Evolutionary conservation across 2,113 vertebrate genomes (phyloP), one percentile per base, ranked within the genome.

Genomic region (Enhydra lutris): DNA sequence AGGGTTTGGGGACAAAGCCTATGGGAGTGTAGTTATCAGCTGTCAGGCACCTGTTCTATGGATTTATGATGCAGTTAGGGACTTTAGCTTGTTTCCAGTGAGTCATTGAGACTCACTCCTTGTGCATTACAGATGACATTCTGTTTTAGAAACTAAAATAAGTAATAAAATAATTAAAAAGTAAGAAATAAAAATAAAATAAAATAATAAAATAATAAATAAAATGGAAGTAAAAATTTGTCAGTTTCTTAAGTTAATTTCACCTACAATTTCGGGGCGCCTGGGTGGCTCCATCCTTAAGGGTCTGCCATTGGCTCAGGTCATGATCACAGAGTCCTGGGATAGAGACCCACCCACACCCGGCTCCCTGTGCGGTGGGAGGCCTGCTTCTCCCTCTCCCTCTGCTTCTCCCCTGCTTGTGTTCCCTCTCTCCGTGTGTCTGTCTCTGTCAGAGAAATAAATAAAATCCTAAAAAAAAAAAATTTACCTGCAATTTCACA

Each of bases 41-140:
- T 98, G 92, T 89, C 93, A 31, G 50, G 74, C 97, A 97, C 97
- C 96, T 98, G 97, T 93, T 93, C 67, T 83, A 59, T 61, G 97
- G 85, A 84, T 96, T 97, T 96, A 94, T 86, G 55, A 81, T 89
- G 76, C 63, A 47, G 36, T 73, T 39, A 96, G 82, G 14, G 31
- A 89, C 65, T 98, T 98, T 79, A 79, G 94, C 81, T 97, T 91
- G 29, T 47, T 98, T 98, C 36, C n/a, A 42, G 17, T 96, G 47
- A 74, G 94, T 95, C 61, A 29, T 6, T 82, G 89, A 81, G 45
- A 21, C 74, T 92, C 42, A 1, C 1, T 93, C 91, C 59, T 81
- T 31, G 18, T 31, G 18, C 18, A 52, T 69, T 71, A 80, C 2
- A 87, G 50, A 29, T 9, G 45, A 7, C 39, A 67, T 94, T 94